Conservation (phyloP, 2,888 invertebrate species). For the Bruchidius siliquastri region DNA sequence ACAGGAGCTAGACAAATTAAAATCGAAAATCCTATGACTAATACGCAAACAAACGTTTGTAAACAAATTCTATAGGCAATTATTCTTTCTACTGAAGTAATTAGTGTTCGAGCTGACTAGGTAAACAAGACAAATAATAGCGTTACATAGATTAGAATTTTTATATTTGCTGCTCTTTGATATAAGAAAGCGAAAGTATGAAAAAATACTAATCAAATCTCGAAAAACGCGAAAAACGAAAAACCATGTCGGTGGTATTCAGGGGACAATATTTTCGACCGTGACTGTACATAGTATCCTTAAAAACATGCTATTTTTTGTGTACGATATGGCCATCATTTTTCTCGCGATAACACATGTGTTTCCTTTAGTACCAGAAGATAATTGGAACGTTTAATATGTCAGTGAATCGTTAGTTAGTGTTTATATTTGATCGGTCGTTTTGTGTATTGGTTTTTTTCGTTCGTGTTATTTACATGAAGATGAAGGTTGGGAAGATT, state of each 20-base stretch:
- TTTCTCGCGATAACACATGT: neutral
- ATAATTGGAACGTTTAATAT: neutral
- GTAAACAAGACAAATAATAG: neutral
- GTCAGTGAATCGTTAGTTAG: neutral
- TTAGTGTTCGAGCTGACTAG: neutral
- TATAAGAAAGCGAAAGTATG: too few relatives aligned
- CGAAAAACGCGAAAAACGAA: too few relatives aligned
- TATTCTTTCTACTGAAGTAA: neutral
- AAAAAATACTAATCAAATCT: too few relatives aligned
- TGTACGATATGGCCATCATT: neutral
- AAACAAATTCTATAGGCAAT: neutral
- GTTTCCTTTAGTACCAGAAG: neutral
- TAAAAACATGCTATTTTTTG: neutral
- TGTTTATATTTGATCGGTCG: constrained; percentile 13
- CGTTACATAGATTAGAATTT: too few relatives aligned
- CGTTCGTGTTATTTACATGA: constrained; percentile 1
- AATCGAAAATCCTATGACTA: neutral
- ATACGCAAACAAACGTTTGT: neutral
- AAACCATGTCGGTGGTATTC: too few relatives aligned
- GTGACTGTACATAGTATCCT: neutral
- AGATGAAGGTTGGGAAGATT: constrained; percentile 17
- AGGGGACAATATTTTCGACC: neutral
- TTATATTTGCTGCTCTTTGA: too few relatives aligned
- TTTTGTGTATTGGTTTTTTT: constrained; percentile 1
- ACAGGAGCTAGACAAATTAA: neutral